phyloP scores from a whole-genome alignment of 2,888 invertebrate species.

The Trichogramma dendrolimi region DNA sequence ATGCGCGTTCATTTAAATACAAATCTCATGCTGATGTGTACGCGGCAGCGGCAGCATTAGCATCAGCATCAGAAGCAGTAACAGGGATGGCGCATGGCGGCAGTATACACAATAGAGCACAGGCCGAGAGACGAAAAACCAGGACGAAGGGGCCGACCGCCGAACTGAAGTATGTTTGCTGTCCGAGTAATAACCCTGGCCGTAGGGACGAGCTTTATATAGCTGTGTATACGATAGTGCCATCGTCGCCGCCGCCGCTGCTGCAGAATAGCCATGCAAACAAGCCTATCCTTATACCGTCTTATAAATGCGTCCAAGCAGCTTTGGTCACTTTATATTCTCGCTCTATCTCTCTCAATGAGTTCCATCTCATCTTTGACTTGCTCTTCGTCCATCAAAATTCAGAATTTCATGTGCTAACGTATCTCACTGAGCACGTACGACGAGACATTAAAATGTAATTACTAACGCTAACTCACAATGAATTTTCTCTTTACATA shows the following conservation, averaged over 20 bases:
- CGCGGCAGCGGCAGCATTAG: slow-evolving; percentile 33
- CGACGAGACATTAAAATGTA: no score
- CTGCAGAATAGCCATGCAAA: slow-evolving; percentile 50
- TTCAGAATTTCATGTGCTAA: slow-evolving; percentile 24
- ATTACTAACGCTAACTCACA: no score
- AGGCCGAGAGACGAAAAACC: slow-evolving; percentile 15
- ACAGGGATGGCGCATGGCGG: neutral
- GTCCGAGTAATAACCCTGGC: slow-evolving; percentile 51
- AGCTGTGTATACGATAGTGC: slow-evolving; percentile 15
- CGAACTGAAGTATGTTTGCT: slow-evolving; percentile 51
- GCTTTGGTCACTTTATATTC: neutral
- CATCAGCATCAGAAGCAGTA: slow-evolving; percentile 25
- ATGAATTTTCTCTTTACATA: no score
- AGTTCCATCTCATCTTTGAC: slow-evolving; percentile 6
- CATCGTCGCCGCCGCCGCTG: slow-evolving; percentile 31
- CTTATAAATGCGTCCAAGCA: neutral
- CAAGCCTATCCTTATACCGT: slow-evolving; percentile 39
- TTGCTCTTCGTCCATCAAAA: slow-evolving; percentile 1
- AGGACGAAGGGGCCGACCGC: slow-evolving; percentile 41
- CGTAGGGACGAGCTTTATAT: slow-evolving; percentile 36
- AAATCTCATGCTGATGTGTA: slow-evolving; percentile 51
- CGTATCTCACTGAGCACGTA: slow-evolving; percentile 8
- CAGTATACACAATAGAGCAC: slow-evolving; percentile 12
- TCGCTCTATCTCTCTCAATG: slow-evolving; percentile 24
- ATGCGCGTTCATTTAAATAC: slow-evolving; percentile 53